Conservation (phyloP, 2,113 vertebrate genomes). For the Cathartes aura region DNA sequence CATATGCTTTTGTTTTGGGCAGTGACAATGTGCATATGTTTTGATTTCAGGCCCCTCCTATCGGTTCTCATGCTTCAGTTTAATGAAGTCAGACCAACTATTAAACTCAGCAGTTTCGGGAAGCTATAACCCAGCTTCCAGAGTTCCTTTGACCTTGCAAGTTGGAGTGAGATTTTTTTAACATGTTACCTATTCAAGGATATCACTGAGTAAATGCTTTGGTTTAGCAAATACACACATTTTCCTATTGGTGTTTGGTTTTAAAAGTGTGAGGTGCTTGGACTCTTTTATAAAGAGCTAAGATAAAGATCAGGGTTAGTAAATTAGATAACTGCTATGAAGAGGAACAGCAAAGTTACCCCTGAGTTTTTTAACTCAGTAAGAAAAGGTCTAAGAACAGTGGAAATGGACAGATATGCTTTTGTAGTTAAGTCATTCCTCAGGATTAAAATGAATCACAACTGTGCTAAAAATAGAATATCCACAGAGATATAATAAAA, state of each 20-base stretch:
- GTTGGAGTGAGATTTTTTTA: slow-evolving; percentile 3
- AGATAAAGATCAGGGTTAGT: background rate
- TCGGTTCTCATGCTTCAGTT: slow-evolving; percentile 16
- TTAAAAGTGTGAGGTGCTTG: background rate
- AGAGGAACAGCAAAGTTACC: background rate
- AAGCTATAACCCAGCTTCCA: background rate
- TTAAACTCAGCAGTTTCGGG: slow-evolving; percentile 1
- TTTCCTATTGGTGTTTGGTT: background rate
- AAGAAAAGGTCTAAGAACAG: background rate
- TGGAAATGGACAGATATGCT: background rate
- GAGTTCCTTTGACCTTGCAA: slow-evolving; percentile 8
- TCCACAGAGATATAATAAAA: background rate
- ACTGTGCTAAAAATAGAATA: background rate
- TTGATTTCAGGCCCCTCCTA: slow-evolving; percentile 25
- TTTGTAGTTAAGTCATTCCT: background rate
- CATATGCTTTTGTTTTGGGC: slow-evolving; percentile 71
- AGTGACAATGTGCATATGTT: slow-evolving; percentile 66
- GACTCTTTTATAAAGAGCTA: background rate
- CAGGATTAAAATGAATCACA: background rate
- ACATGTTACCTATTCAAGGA: background rate
- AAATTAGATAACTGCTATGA: background rate
- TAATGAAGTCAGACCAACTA: slow-evolving; percentile 40
- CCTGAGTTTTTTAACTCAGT: background rate
- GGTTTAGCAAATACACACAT: background rate
- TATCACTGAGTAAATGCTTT: background rate